Evolutionary conservation across 2,113 vertebrate genomes (phyloP).

Genomic region (Hippocampus guttulatus): DNA sequence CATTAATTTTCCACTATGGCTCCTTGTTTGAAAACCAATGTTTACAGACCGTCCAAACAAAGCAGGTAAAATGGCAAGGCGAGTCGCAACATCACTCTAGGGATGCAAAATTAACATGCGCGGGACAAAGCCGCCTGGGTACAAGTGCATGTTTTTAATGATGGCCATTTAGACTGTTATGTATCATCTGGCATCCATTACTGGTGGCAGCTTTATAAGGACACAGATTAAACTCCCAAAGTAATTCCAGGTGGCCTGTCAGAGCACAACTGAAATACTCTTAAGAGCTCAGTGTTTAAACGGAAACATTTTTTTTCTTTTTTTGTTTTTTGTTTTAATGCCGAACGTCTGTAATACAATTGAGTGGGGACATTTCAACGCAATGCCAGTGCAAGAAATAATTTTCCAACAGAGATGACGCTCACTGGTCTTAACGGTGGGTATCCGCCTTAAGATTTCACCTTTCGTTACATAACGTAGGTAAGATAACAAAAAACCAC

Average conservation of each 20-base stretch:
- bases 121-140: constrained; percentile 43
- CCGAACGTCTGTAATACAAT: constrained; percentile 19
- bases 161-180: constrained; percentile 35
- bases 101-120: constrained; percentile 56
- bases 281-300: constrained; percentile 8
- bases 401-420: neutral
- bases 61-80: constrained; percentile 26
- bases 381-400: neutral
- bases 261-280: constrained; percentile 18
- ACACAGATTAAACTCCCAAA: constrained; percentile 31
- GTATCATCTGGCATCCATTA: constrained; percentile 41
- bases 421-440: too few species aligned
- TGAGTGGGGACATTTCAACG: neutral
- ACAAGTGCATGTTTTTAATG: constrained; percentile 46
- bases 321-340: neutral
- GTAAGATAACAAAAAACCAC: neutral
- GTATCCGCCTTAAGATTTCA: too few species aligned
- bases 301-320: neutral
- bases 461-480: too few species aligned
- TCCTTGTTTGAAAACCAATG: constrained; percentile 18
- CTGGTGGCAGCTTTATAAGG: constrained; percentile 34
- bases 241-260: constrained; percentile 20
- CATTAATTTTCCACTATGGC: neutral
- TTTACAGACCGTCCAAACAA: constrained; percentile 34
- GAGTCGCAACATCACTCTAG: constrained; percentile 35